Conservation (phyloP, 2,888 invertebrate genomes). For the Leistus spinibarbis region DNA sequence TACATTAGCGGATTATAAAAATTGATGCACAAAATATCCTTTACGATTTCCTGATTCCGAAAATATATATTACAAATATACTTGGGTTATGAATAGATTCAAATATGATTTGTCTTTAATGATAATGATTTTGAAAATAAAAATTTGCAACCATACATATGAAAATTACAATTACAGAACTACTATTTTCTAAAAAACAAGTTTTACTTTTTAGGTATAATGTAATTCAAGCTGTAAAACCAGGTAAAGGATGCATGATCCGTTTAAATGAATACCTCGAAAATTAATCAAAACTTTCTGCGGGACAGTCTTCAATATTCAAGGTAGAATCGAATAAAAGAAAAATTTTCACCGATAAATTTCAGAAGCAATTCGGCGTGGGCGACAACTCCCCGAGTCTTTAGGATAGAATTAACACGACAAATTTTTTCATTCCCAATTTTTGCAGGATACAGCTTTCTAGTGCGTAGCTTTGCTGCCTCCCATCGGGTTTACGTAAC, state of each 20-base stretch:
- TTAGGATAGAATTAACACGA: conserved; percentile 34
- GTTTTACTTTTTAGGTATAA: no score
- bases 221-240: no score
- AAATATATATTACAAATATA: no score
- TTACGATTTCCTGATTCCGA: no score
- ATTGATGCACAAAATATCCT: no score
- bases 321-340: conserved; percentile 25
- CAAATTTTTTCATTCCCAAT: conserved; percentile 34
- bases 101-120: no score
- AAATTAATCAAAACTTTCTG: not conserved
- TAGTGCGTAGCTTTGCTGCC: conserved; percentile 7
- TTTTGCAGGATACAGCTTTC: conserved; percentile 8
- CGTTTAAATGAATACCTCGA: not conserved
- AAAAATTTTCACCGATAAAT: conserved; percentile 30
- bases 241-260: not conserved
- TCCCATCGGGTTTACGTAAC: conserved; percentile 27
- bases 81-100: no score
- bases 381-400: conserved; percentile 16
- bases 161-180: no score
- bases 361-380: conserved; percentile 21
- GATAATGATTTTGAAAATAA: no score
- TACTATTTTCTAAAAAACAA: no score
- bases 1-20: not conserved
- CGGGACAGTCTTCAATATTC: conserved; percentile 11
- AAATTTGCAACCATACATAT: no score